These are phyloP conservation scores for Sparidentex hasta DNA, from an alignment of 2,797 vertebrate genomes.

Conservation along the genomic window DNA sequence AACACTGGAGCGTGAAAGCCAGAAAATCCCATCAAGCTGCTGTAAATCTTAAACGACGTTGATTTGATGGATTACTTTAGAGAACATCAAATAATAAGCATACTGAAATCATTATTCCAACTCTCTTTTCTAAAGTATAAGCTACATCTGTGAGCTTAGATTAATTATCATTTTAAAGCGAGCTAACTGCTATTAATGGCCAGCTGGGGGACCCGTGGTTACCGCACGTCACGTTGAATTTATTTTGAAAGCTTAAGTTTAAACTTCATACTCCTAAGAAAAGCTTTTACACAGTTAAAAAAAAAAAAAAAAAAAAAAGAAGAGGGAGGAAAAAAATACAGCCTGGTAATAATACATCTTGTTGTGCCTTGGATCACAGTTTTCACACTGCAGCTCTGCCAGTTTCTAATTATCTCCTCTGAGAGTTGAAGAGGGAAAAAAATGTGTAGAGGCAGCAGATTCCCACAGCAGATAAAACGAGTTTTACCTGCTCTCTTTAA, in stretches of 20 bases:
- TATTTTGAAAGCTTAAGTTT: conserved; percentile 39
- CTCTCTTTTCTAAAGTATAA: neutral
- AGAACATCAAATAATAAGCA: conserved; percentile 26
- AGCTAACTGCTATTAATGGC: conserved; percentile 35
- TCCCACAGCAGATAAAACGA: conserved; percentile 37
- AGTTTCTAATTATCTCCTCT: conserved; percentile 69
- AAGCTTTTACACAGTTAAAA: conserved; percentile 23
- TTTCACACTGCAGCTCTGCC: conserved; percentile 63
- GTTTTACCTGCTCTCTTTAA: conserved; percentile 54
- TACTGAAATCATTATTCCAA: conserved; percentile 26
- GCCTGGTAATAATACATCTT: conserved; percentile 51
- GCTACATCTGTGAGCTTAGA: conserved; percentile 7
- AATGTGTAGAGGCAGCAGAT: conserved; percentile 55
- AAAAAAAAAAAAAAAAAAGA: conserved; percentile 5
- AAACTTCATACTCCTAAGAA: conserved; percentile 43
- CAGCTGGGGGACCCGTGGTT: conserved; percentile 33
- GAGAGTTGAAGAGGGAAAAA: conserved; percentile 33
- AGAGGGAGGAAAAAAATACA: neutral
- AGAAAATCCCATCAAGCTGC: conserved; percentile 20
- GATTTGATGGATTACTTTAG: conserved; percentile 25
- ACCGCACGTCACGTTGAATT: conserved; percentile 35
- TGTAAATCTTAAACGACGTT: conserved; percentile 7
- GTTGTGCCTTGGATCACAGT: conserved; percentile 60
- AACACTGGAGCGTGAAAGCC: neutral
- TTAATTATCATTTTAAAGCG: conserved; percentile 37